phyloP scores from a whole-genome alignment of 2,888 invertebrate genomes.

The Leptothorax acervorum region DNA sequence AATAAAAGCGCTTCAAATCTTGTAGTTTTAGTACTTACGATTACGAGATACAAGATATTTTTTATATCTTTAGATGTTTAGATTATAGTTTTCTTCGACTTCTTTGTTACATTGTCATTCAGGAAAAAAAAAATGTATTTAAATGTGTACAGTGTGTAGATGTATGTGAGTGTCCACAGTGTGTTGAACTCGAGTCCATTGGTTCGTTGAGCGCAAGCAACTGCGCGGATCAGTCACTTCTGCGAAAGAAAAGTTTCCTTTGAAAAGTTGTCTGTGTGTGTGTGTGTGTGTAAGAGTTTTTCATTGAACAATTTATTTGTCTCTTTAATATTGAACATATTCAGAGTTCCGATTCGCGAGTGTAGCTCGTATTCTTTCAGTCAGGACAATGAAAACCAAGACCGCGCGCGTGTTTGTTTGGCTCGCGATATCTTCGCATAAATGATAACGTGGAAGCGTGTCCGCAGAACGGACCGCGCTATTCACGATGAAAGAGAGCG shows the following conservation, averaged over 20 bases:
- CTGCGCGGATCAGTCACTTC: not conserved
- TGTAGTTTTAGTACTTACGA: not conserved
- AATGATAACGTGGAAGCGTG: conserved; percentile 43
- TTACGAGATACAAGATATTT: not conserved
- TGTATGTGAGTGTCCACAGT: not conserved
- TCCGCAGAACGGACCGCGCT: not conserved
- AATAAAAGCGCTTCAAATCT: not conserved
- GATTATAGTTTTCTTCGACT: not conserved
- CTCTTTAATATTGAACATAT: not conserved
- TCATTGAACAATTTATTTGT: not conserved
- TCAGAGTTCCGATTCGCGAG: not conserved
- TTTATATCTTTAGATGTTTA: not conserved
- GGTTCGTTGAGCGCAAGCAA: not conserved
- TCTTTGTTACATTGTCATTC: not conserved
- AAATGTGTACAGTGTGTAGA: not conserved
- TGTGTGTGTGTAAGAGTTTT: not conserved
- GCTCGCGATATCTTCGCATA: not conserved
- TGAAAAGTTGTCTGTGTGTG: not conserved
- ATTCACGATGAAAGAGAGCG: conserved; percentile 19
- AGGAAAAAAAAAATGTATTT: not conserved
- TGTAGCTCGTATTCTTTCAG: not conserved
- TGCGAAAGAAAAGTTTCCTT: not conserved
- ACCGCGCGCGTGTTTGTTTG: conserved; percentile 1
- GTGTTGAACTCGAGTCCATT: not conserved
- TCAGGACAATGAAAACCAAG: not conserved